Conservation (phyloP, 2,113 vertebrate species). For the Hippocampus mohnikei region DNA sequence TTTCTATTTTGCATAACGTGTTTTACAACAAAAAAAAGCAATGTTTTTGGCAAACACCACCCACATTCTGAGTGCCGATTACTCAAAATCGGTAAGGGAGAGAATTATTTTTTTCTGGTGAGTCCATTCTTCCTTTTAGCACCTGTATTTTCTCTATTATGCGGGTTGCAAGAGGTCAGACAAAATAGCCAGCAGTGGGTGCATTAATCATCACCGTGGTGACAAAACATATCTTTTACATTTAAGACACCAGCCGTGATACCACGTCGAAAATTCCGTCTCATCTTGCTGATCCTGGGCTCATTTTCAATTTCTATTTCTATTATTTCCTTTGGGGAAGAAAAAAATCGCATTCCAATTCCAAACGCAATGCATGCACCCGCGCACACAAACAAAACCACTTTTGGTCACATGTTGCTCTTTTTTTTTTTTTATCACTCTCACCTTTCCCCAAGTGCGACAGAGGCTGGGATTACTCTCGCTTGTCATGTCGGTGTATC, state of each 20-base stretch:
- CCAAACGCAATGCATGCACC: not conserved
- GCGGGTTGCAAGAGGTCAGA: no score
- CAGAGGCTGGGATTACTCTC: conserved; percentile 30
- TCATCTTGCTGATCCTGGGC: not conserved
- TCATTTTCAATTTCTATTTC: not conserved
- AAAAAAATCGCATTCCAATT: not conserved
- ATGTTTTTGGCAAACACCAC: no score
- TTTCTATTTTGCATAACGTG: no score
- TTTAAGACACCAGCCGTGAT: not conserved
- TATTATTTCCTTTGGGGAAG: not conserved
- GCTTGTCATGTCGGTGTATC: conserved; percentile 39
- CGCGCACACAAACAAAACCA: not conserved
- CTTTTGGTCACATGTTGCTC: conserved; percentile 21
- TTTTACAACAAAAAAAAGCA: no score
- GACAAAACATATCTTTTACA: not conserved
- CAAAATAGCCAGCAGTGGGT: no score
- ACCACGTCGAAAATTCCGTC: not conserved
- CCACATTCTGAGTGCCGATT: no score
- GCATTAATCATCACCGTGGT: no score
- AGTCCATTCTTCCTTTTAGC: no score
- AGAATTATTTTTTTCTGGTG: no score
- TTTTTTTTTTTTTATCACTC: conserved; percentile 19
- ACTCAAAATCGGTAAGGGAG: no score
- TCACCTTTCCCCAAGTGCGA: conserved; percentile 30
- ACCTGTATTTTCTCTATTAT: no score